These are phyloP conservation scores for Acanthosepion lycidas DNA, from an alignment of 2,888 invertebrate species.

Conservation along the genomic window DNA sequence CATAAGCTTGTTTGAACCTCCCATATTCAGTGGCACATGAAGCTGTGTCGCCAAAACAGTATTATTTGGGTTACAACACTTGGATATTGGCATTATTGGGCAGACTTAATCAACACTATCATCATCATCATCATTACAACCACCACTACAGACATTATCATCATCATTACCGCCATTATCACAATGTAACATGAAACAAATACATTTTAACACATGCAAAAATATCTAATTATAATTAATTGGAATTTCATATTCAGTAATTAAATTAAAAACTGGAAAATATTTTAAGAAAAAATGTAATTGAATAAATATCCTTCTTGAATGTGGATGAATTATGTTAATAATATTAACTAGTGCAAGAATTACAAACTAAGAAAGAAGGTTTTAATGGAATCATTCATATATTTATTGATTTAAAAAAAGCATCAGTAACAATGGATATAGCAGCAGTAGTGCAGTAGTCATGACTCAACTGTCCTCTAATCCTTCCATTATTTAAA, in stretches of 20 bases:
- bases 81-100: neutral
- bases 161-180: neutral
- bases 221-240: constrained; percentile 13
- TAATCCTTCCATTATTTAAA: no score
- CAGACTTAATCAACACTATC: neutral
- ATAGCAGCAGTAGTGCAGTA: no score
- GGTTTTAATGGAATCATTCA: no score
- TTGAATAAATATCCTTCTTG: no score
- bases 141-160: no score
- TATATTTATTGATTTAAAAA: no score
- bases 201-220: constrained; percentile 24
- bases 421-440: no score
- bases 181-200: constrained; percentile 40
- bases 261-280: neutral
- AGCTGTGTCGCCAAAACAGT: neutral
- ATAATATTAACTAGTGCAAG: no score
- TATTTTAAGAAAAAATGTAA: neutral
- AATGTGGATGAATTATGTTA: no score
- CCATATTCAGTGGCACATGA: neutral
- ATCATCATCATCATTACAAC: no score
- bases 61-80: neutral
- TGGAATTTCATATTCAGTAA: neutral
- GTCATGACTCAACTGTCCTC: no score
- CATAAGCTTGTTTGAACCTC: neutral
- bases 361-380: no score